Evolutionary conservation across 2,888 invertebrate genomes (phyloP), one percentile per base, ranked within the genome.

Genomic region (Cyclophora punctaria): DNA sequence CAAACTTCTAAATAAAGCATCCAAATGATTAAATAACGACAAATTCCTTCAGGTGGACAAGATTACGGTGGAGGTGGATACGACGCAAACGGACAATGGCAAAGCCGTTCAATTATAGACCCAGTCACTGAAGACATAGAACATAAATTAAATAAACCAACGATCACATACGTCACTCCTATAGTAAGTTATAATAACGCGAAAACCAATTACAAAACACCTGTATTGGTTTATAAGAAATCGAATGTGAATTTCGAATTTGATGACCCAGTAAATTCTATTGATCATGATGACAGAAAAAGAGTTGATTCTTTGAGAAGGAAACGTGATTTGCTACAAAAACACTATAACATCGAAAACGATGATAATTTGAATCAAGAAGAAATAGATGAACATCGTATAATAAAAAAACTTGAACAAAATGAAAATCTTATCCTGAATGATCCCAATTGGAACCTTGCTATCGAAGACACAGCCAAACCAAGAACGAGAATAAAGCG

Each of bases 11-110:
- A 37, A 37, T 37, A 37, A 50, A 52, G 47, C 45, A 56, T 56
- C 49, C 55, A 56, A 61, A 60, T 60, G 56, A 62, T 62, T 57
- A 60, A 58, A 74, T 72, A 51, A 65, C 20, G 1, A 20, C 20
- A 43, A 52, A 48, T 63, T 70, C 66, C 53, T 65, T 47, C 72
- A 83, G 83, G 83, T 78, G 80, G 80, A 45, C 84, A 83, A 73
- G 89, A 78, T 66, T 85, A 75, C 47, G 56, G 57, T 20, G 56
- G 76, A 2, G 75, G 75, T 2, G 81, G 87, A 0, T 87, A 88
- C 62, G 87, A 88, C 50, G 78, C 84, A 3, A 87, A 87, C 45
- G 86, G 81, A 33, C 89, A 88, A 64, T 88, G 87, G 88, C 87
- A 84, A 62, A 86, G 85, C 60, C 67, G 87, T 65, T 82, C 81